Evolutionary conservation across 1,140 invertebrate genomes (phyloP).

Genomic region (Drosophila subobscura): DNA sequence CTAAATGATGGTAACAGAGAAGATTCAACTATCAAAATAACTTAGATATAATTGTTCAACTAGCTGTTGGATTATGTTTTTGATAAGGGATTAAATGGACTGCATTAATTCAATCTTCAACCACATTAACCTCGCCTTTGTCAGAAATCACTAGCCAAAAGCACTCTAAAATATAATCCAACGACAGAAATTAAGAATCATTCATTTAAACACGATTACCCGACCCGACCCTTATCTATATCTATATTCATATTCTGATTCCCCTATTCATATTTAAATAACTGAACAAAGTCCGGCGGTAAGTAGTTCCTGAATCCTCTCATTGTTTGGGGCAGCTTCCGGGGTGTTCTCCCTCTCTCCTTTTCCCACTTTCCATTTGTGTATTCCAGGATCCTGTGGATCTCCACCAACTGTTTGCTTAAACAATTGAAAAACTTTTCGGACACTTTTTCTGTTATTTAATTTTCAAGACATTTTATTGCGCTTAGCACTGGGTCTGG

Average conservation of each 20-base stretch:
- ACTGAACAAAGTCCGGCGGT: conserved; percentile 2
- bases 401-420: conserved; percentile 53
- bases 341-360: background rate
- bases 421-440: conserved; percentile 79
- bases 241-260: background rate
- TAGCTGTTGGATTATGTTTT: too few species aligned
- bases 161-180: too few species aligned
- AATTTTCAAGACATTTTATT: conserved; percentile 76
- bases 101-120: too few species aligned
- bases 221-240: background rate
- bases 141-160: too few species aligned
- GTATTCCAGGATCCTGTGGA: too few species aligned
- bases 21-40: too few species aligned
- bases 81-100: too few species aligned
- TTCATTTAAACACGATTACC: background rate
- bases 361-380: too few species aligned
- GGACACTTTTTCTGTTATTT: conserved; percentile 72
- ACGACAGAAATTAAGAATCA: too few species aligned
- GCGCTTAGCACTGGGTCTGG: conserved; percentile 21
- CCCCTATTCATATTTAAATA: conserved; percentile 2
- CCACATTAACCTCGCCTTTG: too few species aligned
- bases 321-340: conserved; percentile 27
- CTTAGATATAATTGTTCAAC: too few species aligned
- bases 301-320: conserved; percentile 21
- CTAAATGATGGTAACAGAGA: too few species aligned